phyloP scores from a whole-genome alignment of 1,140 invertebrate species.

The Ceratina australensis region DNA sequence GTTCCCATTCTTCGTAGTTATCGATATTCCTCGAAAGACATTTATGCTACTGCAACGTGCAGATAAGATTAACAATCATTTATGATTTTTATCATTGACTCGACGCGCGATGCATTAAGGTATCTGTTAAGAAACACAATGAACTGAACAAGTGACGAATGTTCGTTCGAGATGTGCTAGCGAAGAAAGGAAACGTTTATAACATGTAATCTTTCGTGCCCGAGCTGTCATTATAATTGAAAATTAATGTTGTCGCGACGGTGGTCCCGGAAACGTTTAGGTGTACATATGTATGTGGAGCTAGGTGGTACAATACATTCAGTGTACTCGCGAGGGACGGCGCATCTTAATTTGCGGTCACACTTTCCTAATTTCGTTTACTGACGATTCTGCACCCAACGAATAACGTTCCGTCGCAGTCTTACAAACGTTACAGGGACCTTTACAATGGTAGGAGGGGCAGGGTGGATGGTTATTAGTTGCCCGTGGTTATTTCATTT shows the following conservation, averaged over 20 bases:
- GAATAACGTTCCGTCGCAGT: constrained; percentile 51
- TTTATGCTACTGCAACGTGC: no score
- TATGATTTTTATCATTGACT: background rate
- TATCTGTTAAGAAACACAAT: no score
- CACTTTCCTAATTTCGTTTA: constrained; percentile 63
- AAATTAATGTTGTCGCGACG: constrained; percentile 32
- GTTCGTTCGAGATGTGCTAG: background rate
- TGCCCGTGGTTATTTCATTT: constrained; percentile 61
- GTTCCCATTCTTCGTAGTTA: background rate
- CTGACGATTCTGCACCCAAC: constrained; percentile 34
- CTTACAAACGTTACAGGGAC: background rate
- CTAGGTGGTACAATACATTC: background rate
- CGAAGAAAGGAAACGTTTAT: background rate
- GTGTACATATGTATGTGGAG: background rate
- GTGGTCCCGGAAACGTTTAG: constrained; percentile 26
- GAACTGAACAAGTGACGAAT: no score
- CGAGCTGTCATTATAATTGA: background rate
- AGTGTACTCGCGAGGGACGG: background rate
- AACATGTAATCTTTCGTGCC: background rate
- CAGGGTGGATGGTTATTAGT: constrained; percentile 55
- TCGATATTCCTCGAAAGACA: no score
- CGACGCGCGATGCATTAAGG: no score
- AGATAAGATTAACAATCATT: background rate
- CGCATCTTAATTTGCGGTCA: constrained; percentile 64
- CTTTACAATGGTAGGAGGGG: background rate